A percentile compares a stretch with the other conserved stretches of the same genome.
Evolutionary conservation across 1,140 invertebrate species (phyloP).

Genomic region (Saxidomus purpurata): DNA sequence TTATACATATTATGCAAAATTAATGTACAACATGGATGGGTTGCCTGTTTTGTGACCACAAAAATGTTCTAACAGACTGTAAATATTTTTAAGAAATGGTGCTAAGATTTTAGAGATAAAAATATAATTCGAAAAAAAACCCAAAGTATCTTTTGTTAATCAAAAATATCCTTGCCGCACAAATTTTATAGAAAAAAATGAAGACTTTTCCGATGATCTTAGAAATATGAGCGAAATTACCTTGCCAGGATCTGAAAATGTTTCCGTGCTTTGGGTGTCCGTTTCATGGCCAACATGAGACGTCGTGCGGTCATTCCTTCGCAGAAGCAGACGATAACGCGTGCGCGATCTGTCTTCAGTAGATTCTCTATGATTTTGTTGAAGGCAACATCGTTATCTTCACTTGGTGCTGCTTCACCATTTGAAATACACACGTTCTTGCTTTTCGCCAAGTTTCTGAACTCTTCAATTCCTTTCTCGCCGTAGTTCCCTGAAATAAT

Average conservation of each 20-base stretch:
- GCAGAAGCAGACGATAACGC: slow-evolving; percentile 94
- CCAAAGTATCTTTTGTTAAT: too few relatives aligned
- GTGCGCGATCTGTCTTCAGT: slow-evolving; percentile 88
- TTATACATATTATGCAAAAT: too few relatives aligned
- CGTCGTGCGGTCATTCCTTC: slow-evolving; percentile 92
- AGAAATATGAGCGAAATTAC: slow-evolving; percentile 82
- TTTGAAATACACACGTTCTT: slow-evolving; percentile 92
- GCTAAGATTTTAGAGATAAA: too few relatives aligned
- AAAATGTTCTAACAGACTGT: too few relatives aligned
- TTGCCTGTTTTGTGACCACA: too few relatives aligned
- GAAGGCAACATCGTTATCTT: slow-evolving; percentile 89
- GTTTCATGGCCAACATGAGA: slow-evolving; percentile 89
- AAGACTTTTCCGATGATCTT: too few relatives aligned
- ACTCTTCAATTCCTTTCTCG: slow-evolving; percentile 92
- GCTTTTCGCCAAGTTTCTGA: slow-evolving; percentile 90
- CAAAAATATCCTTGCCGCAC: too few relatives aligned
- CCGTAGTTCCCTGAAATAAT: slow-evolving; percentile 92
- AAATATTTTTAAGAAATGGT: too few relatives aligned
- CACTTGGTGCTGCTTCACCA: slow-evolving; percentile 89
- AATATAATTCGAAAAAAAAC: too few relatives aligned
- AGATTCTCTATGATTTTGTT: slow-evolving; percentile 89
- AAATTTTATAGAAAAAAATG: too few relatives aligned
- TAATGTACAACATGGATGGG: too few relatives aligned
- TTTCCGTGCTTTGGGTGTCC: slow-evolving; percentile 89
- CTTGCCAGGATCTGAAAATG: slow-evolving; percentile 91